phyloP scores from a whole-genome alignment of 2,113 vertebrate species.

The Pteropus alecto region DNA sequence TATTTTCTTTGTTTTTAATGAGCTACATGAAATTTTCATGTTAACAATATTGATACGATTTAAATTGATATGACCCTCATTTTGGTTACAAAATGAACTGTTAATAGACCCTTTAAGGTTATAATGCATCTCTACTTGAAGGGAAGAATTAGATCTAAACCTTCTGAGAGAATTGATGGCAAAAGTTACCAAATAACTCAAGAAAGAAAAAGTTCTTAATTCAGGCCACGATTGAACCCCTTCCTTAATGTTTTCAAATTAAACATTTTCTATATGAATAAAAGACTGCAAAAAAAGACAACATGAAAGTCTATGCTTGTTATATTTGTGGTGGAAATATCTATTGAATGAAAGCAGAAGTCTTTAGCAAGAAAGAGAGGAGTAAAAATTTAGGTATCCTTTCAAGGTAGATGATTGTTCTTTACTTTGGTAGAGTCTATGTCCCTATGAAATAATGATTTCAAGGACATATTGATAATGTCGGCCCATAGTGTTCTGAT shows the following conservation, averaged over 20 bases:
- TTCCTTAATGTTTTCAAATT: not conserved
- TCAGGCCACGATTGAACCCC: not conserved
- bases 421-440: not conserved
- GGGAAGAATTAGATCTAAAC: not conserved
- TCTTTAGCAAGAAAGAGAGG: not conserved
- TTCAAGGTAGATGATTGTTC: not conserved
- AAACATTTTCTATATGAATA: not conserved
- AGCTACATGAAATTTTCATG: slow-evolving; percentile 18
- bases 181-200: not conserved
- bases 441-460: not conserved
- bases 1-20: not conserved
- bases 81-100: not conserved
- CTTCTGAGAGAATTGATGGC: not conserved
- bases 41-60: not conserved
- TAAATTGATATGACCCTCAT: not conserved
- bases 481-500: not conserved
- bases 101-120: not conserved
- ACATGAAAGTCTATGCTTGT: not conserved
- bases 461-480: not conserved
- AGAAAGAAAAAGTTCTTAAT: not conserved
- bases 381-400: not conserved
- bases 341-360: not conserved
- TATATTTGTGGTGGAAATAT: not conserved
- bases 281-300: not conserved
- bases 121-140: not conserved